phyloP scores from a whole-genome alignment of 1,140 invertebrate genomes.

The Mizuhopecten yessoensis region DNA sequence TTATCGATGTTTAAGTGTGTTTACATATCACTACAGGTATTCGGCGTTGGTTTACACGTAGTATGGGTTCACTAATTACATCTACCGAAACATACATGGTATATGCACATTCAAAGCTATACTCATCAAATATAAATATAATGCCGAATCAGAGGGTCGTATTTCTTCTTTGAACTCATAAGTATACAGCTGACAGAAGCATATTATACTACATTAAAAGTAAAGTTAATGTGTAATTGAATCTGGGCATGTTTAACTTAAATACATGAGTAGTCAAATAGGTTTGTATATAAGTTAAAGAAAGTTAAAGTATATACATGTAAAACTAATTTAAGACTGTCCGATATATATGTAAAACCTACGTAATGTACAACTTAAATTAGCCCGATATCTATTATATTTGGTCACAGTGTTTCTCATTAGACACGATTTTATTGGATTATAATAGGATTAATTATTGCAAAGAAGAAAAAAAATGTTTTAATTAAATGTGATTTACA shows the following conservation, averaged over 20 bases:
- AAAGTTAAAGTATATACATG: background rate
- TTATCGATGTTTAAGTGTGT: no score
- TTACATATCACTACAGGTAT: no score
- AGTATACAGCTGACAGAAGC: background rate
- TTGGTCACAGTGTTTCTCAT: background rate
- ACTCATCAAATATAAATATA: background rate
- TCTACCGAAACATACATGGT: no score
- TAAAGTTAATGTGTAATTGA: background rate
- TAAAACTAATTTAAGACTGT: background rate
- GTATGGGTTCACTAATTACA: no score
- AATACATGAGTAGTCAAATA: background rate
- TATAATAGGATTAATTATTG: background rate
- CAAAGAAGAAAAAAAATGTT: no score
- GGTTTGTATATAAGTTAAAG: background rate
- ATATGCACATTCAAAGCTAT: background rate
- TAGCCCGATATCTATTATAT: background rate
- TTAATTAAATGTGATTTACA: no score
- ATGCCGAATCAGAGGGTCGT: background rate
- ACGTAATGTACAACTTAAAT: background rate
- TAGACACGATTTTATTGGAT: background rate
- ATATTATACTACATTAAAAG: background rate
- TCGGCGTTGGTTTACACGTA: no score
- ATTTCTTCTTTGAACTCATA: background rate
- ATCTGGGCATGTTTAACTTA: background rate
- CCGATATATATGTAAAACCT: background rate